Conservation (phyloP, 2,888 invertebrate species). For the Xylota sylvarum region DNA sequence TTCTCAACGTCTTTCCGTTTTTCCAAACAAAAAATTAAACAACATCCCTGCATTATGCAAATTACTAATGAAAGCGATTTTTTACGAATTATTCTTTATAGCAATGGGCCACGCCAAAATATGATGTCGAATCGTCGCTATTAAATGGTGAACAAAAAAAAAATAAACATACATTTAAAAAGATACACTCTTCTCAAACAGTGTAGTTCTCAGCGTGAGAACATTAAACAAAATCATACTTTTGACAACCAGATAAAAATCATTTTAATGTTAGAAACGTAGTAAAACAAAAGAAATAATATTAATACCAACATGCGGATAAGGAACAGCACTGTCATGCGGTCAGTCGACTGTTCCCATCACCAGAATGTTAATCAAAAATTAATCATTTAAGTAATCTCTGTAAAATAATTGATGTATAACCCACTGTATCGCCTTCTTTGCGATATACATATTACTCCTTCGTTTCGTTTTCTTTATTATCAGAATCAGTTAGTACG, state of each 20-base stretch:
- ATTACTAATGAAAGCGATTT: conserved; percentile 71
- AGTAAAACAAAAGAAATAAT: conserved; percentile 26
- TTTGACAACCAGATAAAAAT: conserved; percentile 51
- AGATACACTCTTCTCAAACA: conserved; percentile 45
- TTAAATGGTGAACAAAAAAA: conserved; percentile 78
- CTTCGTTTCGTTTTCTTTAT: conserved; percentile 25
- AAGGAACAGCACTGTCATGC: conserved; percentile 57
- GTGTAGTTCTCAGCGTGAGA: conserved; percentile 63
- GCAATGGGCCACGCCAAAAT: conserved; percentile 83
- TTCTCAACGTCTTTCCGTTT: conserved; percentile 33
- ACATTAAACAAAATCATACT: conserved; percentile 44
- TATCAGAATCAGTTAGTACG: conserved; percentile 4
- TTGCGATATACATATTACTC: conserved; percentile 22
- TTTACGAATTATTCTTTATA: conserved; percentile 79
- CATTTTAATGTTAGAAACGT: conserved; percentile 57
- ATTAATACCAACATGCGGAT: conserved; percentile 33
- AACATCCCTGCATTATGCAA: conserved; percentile 32
- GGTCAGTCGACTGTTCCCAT: conserved; percentile 50
- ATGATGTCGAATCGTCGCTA: conserved; percentile 83
- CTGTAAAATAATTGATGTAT: conserved; percentile 46
- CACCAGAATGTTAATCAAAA: conserved; percentile 17
- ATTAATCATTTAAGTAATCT: conserved; percentile 44
- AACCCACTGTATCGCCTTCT: conserved; percentile 24
- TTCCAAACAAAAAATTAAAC: conserved; percentile 29
- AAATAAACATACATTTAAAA: conserved; percentile 57